Evolutionary conservation across 2,113 vertebrate species (phyloP).

Genomic region (Lynx canadensis): DNA sequence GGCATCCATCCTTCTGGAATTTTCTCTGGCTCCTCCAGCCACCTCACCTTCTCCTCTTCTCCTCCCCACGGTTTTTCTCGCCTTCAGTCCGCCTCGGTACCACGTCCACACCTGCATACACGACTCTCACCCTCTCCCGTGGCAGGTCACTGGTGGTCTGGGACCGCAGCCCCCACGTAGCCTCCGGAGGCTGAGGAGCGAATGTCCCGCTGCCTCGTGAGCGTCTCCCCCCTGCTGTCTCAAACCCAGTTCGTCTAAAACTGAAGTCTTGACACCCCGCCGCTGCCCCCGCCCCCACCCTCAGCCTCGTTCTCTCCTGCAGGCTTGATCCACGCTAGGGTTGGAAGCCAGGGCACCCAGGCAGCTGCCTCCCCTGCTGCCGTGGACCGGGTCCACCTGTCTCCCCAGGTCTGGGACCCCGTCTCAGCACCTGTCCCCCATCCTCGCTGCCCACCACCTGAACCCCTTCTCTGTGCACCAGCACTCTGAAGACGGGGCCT

Average conservation of each 20-base stretch:
- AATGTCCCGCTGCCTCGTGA: no score
- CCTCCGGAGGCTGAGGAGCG: no score
- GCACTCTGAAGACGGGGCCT: no score
- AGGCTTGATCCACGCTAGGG: rapidly evolving
- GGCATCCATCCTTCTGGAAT: neutral
- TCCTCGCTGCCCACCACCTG: neutral
- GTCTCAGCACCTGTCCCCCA: neutral
- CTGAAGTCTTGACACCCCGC: neutral
- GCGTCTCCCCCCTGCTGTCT: neutral
- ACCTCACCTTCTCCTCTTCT: no score
- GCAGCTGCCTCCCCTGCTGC: neutral
- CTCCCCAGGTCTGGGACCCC: neutral
- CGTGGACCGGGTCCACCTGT: neutral
- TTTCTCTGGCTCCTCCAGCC: neutral
- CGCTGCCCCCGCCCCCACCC: neutral
- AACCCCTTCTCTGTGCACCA: neutral
- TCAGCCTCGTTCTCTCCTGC: neutral
- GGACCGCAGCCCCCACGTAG: neutral
- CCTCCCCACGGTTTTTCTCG: rapidly evolving
- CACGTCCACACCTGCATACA: neutral
- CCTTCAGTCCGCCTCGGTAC: rapidly evolving
- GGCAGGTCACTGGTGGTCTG: neutral
- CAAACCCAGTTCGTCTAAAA: no score
- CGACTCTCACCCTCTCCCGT: neutral
- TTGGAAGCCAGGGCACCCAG: neutral